A percentile compares a stretch with the other conserved stretches of the same genome.
Evolutionary conservation across 2,888 invertebrate species (phyloP).

Genomic region (Leucozona laternaria): DNA sequence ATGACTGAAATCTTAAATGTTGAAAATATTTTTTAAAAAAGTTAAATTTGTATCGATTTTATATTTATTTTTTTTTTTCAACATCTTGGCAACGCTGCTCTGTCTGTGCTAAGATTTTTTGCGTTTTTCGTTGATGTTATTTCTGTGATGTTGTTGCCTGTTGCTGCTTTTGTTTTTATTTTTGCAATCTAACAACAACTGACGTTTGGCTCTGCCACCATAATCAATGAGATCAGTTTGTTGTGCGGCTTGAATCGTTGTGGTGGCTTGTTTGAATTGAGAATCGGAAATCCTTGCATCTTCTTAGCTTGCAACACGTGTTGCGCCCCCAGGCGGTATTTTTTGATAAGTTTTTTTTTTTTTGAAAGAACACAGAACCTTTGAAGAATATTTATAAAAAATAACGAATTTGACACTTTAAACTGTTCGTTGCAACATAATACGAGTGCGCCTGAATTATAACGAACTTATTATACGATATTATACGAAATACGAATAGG

Average conservation of each 20-base stretch:
- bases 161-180: slow-evolving; percentile 45
- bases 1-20: no score
- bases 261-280: slow-evolving; percentile 59
- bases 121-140: slow-evolving; percentile 61
- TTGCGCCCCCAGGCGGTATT: not conserved
- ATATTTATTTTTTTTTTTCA: not conserved
- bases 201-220: slow-evolving; percentile 64
- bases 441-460: not conserved
- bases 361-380: not conserved
- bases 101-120: slow-evolving; percentile 33
- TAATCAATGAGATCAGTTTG: slow-evolving; percentile 76
- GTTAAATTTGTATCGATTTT: no score
- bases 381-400: not conserved
- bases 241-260: slow-evolving; percentile 75
- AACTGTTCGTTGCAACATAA: not conserved
- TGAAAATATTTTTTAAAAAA: no score
- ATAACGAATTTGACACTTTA: not conserved
- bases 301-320: slow-evolving; percentile 15
- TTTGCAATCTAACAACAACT: slow-evolving; percentile 67
- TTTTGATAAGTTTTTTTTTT: not conserved
- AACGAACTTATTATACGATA: not conserved
- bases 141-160: slow-evolving; percentile 39
- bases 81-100: slow-evolving; percentile 8
- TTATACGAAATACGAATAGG: not conserved
- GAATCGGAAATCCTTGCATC: slow-evolving; percentile 53